These are phyloP conservation scores for Ichneumoninae sp. DNA, from an alignment of 2,888 invertebrate genomes.

Conservation along the genomic window DNA sequence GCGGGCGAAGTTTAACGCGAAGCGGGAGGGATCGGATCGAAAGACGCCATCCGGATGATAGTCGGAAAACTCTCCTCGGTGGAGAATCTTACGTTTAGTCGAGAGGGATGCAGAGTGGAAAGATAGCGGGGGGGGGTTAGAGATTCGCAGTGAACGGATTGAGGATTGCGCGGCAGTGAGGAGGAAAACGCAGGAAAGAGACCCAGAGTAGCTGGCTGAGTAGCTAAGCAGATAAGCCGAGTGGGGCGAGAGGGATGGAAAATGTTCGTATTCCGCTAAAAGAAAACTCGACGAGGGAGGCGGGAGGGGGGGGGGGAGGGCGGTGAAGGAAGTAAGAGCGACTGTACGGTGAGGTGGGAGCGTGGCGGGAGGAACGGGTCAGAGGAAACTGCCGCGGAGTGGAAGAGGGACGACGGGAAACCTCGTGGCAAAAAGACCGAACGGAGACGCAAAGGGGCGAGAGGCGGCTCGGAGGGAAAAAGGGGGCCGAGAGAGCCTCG, in stretches of 20 bases:
- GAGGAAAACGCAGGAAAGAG: constrained; percentile 9
- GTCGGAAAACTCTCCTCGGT: constrained; percentile 47
- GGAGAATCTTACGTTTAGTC: constrained; percentile 53
- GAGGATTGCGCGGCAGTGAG: constrained; percentile 34
- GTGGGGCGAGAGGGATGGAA: constrained; percentile 30
- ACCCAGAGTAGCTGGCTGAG: not conserved
- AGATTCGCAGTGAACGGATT: constrained; percentile 40
- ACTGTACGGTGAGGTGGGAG: not conserved
- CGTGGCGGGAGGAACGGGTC: constrained; percentile 38
- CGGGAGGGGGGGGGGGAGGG: constrained; percentile 19
- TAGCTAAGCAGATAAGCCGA: constrained; percentile 47
- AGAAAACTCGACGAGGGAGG: constrained; percentile 37
- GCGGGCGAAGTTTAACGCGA: constrained; percentile 16
- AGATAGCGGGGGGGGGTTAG: too few species aligned
- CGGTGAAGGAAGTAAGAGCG: not conserved
- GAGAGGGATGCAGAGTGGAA: not conserved
- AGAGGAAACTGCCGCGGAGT: constrained; percentile 54
- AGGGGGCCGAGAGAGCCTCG: constrained; percentile 61
- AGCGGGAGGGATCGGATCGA: constrained; percentile 33
- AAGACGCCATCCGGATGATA: constrained; percentile 37
- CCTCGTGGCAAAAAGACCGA: constrained; percentile 46
- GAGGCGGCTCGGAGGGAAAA: constrained; percentile 60
- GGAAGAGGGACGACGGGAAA: constrained; percentile 53
- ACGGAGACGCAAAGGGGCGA: constrained; percentile 37
- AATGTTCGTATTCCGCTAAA: constrained; percentile 53